phyloP scores from a whole-genome alignment of 2,888 invertebrate genomes.

The Melinaea marsaeus region DNA sequence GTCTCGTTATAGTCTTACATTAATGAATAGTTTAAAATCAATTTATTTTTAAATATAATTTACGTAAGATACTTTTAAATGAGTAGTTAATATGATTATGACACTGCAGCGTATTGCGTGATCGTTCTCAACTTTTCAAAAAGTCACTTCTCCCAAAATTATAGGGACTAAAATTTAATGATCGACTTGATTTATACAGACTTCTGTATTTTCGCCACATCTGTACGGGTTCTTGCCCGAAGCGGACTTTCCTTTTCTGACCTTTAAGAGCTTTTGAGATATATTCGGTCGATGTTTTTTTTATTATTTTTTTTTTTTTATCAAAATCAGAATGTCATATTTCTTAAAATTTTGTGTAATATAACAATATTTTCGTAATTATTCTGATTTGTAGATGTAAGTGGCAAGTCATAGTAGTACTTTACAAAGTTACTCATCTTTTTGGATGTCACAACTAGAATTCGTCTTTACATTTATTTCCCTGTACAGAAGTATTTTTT shows the following conservation, averaged over 20 bases:
- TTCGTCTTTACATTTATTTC: too few species aligned
- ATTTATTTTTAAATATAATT: too few species aligned
- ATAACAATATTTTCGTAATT: too few species aligned
- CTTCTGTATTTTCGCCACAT: slow-evolving; percentile 31
- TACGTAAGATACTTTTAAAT: not conserved
- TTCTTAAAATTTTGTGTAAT: not conserved
- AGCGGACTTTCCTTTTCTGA: slow-evolving; percentile 62
- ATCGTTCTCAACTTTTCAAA: slow-evolving; percentile 17
- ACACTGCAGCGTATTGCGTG: not conserved
- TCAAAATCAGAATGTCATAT: not conserved
- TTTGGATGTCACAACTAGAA: too few species aligned
- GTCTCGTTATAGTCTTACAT: slow-evolving; percentile 6
- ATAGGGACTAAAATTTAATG: slow-evolving; percentile 32
- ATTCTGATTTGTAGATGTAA: too few species aligned
- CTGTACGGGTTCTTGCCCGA: slow-evolving; percentile 27
- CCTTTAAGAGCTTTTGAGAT: slow-evolving; percentile 50
- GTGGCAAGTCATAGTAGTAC: too few species aligned
- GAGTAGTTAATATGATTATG: not conserved
- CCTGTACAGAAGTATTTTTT: too few species aligned
- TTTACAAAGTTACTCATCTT: too few species aligned
- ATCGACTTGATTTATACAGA: slow-evolving; percentile 34
- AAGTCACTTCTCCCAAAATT: slow-evolving; percentile 32
- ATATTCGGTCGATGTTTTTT: slow-evolving; percentile 21
- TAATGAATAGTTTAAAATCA: not conserved
- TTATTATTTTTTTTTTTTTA: slow-evolving; percentile 12